Base-by-base conservation (phyloP, 2,113 vertebrate species). In the Nesoenas mayeri region DNA sequence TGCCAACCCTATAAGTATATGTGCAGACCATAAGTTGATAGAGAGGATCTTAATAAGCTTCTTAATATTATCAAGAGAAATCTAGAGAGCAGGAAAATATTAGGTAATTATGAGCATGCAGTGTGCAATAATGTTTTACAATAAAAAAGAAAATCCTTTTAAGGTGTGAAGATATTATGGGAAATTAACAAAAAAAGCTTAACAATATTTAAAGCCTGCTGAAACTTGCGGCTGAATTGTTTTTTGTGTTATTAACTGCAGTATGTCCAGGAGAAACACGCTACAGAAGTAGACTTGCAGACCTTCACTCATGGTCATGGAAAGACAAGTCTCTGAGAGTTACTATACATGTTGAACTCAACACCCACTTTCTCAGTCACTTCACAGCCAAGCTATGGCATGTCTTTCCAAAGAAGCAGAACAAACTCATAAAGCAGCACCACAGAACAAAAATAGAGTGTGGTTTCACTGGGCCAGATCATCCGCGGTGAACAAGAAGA, bases 221-320 rank as follows among this genome's bases (percentile, higher is more conserved):
- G 58, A 84, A 93, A 69, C 62, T 84, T 95, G 44, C 56, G 79
- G 47, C 48, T 88, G 53, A 89, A 54, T 88, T 83, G 31, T 75
- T 95, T 78, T 88, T 88, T 81, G 38, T 80, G 42, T 82, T 97
- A 77, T 96, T 96, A 97, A 97, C 67, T 93, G 64, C 91, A 96
- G 28, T 93, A 94, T 79, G 71, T 96, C 74, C 73, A 95, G 81
- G 91, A 97, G 97, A 97, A 96, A 95, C 70, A 93, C 67, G 60
- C 85, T 97, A 65, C 78, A 93, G 73, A 96, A 60, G 48, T 24
- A 95, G 88, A 96, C 91, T 57, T 91, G 54, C 84, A 92, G 94
- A 97, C 83, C 61, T 94, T 97, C 91, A 96, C 93, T 69, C 34
- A 65, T 90, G 85, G 89, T 79, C 88, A 95, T 91, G 89, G 95